Evolutionary conservation across 2,113 vertebrate species (phyloP).

Genomic region (Corydoras maculifer): DNA sequence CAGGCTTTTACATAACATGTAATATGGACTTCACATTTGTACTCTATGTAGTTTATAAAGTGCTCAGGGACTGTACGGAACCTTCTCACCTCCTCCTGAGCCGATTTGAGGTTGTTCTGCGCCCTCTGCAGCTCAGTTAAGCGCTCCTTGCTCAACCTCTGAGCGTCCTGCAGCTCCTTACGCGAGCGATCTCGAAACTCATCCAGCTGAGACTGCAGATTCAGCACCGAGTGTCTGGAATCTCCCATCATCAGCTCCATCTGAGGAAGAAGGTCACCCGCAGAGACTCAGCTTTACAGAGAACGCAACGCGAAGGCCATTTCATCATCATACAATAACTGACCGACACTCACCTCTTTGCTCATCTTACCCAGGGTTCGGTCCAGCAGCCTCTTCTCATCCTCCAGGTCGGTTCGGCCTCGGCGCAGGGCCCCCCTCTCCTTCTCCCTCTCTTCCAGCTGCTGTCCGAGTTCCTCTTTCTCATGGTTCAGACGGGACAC

Average conservation of each 20-base stretch:
- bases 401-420: conserved; percentile 78
- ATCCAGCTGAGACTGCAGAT: conserved; percentile 76
- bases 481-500: conserved; percentile 68
- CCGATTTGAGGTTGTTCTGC: conserved; percentile 66
- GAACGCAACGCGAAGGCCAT: no score
- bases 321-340: no score
- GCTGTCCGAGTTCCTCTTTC: conserved; percentile 66
- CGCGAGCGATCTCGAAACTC: conserved; percentile 84
- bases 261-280: conserved; percentile 47
- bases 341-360: conserved; percentile 60
- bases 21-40: no score
- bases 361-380: conserved; percentile 67
- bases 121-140: conserved; percentile 75
- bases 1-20: no score
- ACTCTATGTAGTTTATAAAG: no score
- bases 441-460: conserved; percentile 74
- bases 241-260: conserved; percentile 77
- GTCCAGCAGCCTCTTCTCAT: conserved; percentile 84
- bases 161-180: conserved; percentile 77
- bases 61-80: no score
- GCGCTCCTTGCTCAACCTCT: conserved; percentile 78
- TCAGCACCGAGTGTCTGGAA: conserved; percentile 70
- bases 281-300: no score
- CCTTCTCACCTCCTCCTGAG: conserved; percentile 81
- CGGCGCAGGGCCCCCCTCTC: conserved; percentile 76